Percentiles rank a stretch among this genome's conserved stretches.
Evolutionary conservation across 2,888 invertebrate genomes (phyloP).

Genomic region (Pristionchus mayeri): DNA sequence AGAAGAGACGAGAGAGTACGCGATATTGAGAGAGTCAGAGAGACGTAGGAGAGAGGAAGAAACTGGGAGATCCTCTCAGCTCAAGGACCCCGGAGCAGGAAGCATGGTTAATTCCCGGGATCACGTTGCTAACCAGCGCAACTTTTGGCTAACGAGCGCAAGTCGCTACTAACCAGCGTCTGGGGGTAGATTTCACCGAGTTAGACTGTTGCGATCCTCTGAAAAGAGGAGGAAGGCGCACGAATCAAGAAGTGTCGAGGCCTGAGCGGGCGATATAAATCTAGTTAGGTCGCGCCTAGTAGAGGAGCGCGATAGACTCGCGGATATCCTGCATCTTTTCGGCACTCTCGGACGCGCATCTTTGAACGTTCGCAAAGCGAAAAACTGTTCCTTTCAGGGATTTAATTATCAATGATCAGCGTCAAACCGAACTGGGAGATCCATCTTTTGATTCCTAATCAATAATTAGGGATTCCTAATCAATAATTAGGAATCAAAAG

Average conservation of each 20-base stretch:
- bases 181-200: too few relatives aligned
- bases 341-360: not conserved
- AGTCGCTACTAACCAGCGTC: too few relatives aligned
- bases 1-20: too few relatives aligned
- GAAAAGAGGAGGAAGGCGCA: not conserved
- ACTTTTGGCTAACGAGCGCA: too few relatives aligned
- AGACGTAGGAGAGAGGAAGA: not conserved
- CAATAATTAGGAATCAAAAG: too few relatives aligned
- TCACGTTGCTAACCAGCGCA: constrained; percentile 26
- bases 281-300: not conserved
- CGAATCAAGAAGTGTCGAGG: not conserved
- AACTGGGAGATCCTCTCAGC: not conserved
- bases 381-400: too few relatives aligned
- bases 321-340: not conserved
- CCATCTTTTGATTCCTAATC: too few relatives aligned
- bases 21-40: not conserved
- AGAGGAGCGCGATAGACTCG: not conserved
- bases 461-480: too few relatives aligned
- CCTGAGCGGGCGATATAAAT: constrained; percentile 6
- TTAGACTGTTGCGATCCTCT: not conserved
- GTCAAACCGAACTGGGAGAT: too few relatives aligned
- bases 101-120: not conserved
- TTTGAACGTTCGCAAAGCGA: constrained; percentile 40
- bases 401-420: too few relatives aligned
- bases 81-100: constrained; percentile 30